Evolutionary conservation across 2,888 invertebrate species (phyloP), one percentile per base, ranked within the genome.

Genomic region (Drosophila mimica): DNA sequence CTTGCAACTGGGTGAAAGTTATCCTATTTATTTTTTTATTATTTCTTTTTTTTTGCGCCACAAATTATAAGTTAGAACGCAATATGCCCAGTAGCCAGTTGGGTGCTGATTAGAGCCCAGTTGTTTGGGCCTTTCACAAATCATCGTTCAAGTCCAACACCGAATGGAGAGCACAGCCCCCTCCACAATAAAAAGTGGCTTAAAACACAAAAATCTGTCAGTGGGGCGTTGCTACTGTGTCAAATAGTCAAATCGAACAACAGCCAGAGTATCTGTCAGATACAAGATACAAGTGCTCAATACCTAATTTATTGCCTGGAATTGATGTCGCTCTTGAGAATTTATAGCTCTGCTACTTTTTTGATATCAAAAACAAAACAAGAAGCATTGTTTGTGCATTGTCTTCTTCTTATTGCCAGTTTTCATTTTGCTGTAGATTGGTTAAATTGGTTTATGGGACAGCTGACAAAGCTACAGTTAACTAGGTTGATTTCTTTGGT

Each of bases 181-280:
- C 67, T 15, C 13, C 17, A 25, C 40, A 36, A 15, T 48, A 51
- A 65, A 59, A 52, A 40, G 40, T 33, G 33, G 43, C 48, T 56
- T 48, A 28, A 46, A 73, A 62, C 48, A 83, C 48, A 65, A 76
- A 89, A 84, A 88, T 89, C 88, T 89, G 89, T 89, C 89, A 85
- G 88, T 88, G 77, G 89, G 84, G 89, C 84, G 84, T 84, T 74
- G 88, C 81, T 80, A 67, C 83, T 77, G 81, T 88, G 84, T 84
- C 84, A 88, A 88, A 81, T 70, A 75, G 65, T 63, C 64, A 77
- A 61, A 56, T 28, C 40, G 31, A 62, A 70, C 33, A 63, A 40
- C 38, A 59, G 58, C 64, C 68, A 68, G 70, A 88, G 81, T 78
- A 80, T 78, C 85, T 77, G 67, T 75, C 85, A 82, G 88, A 88